phyloP scores from a whole-genome alignment of 2,113 vertebrate species.

The Piprites chloris region DNA sequence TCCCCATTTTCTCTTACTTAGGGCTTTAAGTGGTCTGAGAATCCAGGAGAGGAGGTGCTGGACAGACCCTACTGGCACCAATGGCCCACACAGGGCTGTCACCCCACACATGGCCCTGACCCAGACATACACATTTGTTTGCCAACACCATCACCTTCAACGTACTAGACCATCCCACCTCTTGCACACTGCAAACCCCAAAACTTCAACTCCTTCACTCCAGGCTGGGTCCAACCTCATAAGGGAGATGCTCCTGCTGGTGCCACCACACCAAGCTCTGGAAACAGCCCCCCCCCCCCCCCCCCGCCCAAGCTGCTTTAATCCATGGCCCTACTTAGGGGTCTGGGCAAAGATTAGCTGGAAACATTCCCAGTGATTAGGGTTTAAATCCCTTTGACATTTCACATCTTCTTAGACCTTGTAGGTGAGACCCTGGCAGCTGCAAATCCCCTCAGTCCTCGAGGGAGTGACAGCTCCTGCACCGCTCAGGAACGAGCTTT shows the following conservation, averaged over 20 bases:
- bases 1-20: neutral
- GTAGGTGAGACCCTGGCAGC: neutral
- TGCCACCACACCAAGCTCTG: fast-evolving
- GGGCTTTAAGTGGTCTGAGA: neutral
- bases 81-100: neutral
- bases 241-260: neutral
- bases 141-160: neutral
- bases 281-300: neutral
- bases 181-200: neutral
- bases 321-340: neutral
- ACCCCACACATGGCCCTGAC: neutral
- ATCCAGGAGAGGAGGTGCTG: neutral
- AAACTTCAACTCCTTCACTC: neutral
- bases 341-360: conserved; percentile 14
- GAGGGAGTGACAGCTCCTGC: neutral
- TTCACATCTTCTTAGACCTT: conserved; percentile 23
- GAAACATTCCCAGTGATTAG: neutral
- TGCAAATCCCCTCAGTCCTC: neutral
- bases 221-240: neutral
- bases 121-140: neutral
- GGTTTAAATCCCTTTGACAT: neutral
- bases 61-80: neutral
- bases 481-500: neutral
- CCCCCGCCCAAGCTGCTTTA: neutral
- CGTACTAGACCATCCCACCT: neutral